These are phyloP conservation scores for Ellobius talpinus DNA, from an alignment of 2,113 vertebrate species.

Conservation along the genomic window DNA sequence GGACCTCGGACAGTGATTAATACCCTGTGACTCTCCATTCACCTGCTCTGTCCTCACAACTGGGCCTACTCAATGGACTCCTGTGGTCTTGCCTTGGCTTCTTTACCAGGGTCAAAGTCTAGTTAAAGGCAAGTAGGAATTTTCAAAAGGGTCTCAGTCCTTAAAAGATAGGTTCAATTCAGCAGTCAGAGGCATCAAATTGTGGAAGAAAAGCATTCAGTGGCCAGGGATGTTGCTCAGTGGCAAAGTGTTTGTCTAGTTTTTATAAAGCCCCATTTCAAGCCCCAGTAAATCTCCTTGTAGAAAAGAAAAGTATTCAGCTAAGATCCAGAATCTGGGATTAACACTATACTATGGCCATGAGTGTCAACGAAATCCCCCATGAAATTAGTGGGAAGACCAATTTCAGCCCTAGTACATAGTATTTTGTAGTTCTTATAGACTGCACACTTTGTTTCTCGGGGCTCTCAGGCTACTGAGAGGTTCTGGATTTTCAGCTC, in stretches of 20 bases:
- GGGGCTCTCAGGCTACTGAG: background rate
- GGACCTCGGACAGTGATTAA: background rate
- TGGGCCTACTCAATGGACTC: background rate
- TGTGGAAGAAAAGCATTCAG: background rate
- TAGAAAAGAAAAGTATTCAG: background rate
- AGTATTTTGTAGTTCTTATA: background rate
- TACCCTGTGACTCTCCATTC: background rate
- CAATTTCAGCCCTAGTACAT: background rate
- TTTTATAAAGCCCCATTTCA: no score
- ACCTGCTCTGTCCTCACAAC: background rate
- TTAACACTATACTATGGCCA: background rate
- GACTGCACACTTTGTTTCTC: background rate
- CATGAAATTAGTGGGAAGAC: background rate
- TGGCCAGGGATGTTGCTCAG: background rate
- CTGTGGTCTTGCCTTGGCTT: background rate
- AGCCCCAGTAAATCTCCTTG: background rate
- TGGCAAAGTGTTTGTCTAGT: background rate
- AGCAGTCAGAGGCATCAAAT: background rate
- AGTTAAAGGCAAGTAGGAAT: background rate
- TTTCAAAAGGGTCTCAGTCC: background rate
- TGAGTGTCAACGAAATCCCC: background rate
- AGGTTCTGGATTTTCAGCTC: slow-evolving; percentile 1
- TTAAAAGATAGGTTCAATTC: background rate
- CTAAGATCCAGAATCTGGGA: background rate
- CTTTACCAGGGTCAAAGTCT: background rate